Evolutionary conservation across 2,888 invertebrate genomes (phyloP).

Genomic region (Philopedon plagiatum): DNA sequence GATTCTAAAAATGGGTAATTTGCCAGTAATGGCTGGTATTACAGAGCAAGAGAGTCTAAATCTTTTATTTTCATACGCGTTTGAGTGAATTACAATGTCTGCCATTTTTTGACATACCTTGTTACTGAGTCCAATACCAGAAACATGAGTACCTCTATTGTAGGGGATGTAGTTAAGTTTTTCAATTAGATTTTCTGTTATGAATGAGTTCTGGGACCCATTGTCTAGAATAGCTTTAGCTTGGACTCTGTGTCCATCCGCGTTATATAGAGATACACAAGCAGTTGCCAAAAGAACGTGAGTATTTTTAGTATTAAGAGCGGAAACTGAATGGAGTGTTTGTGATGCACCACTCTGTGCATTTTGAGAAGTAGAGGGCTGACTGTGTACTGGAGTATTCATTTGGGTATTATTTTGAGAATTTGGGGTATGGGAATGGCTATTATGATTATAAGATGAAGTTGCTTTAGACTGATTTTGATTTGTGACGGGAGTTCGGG

Average conservation of each 20-base stretch:
- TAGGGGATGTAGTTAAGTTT: constrained; percentile 10
- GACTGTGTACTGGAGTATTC: neutral
- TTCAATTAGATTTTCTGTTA: constrained; percentile 30
- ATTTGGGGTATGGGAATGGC: neutral
- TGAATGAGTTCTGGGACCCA: constrained; percentile 46
- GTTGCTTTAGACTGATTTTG: neutral
- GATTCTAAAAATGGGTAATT: constrained; percentile 9
- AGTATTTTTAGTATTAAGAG: constrained; percentile 19
- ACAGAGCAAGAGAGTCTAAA: constrained; percentile 23
- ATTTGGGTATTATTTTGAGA: neutral
- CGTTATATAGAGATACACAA: constrained; percentile 17
- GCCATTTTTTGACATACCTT: constrained; percentile 22
- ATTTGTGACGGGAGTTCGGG: neutral
- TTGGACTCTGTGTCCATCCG: neutral
- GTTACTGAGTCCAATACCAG: constrained; percentile 17
- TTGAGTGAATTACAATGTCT: constrained; percentile 24
- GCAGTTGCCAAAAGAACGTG: constrained; percentile 44
- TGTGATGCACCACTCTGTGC: neutral
- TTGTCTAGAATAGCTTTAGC: constrained; percentile 39
- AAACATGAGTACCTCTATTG: neutral
- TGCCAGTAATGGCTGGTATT: constrained; percentile 15
- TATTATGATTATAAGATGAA: neutral
- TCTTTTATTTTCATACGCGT: constrained; percentile 1
- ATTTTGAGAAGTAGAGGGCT: neutral
- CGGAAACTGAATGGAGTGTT: neutral